These are phyloP conservation scores for Catamblyrhynchus diadema DNA, from an alignment of 2,797 vertebrate genomes.

Conservation along the genomic window DNA sequence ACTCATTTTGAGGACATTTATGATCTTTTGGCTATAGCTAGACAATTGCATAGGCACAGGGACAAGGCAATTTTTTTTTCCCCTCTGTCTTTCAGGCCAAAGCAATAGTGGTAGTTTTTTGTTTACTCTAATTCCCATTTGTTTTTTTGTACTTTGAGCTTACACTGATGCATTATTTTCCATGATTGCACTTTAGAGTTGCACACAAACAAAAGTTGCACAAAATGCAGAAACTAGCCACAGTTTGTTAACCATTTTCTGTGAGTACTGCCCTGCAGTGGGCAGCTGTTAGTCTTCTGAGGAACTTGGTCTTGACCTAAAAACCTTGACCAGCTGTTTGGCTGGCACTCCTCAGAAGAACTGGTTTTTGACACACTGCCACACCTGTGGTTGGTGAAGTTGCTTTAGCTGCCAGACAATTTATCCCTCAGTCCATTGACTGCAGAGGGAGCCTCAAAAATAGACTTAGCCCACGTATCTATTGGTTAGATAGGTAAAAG, in stretches of 20 bases:
- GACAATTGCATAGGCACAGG: background rate
- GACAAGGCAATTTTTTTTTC: background rate
- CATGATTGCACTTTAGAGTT: background rate
- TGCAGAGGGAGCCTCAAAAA: background rate
- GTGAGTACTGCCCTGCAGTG: background rate
- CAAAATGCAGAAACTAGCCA: background rate
- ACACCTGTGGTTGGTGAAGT: background rate
- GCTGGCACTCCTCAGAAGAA: background rate
- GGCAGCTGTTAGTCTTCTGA: background rate
- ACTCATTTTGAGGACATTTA: background rate
- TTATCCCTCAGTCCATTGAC: background rate
- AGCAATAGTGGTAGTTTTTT: background rate
- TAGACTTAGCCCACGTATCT: background rate
- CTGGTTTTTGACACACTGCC: background rate
- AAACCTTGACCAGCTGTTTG: background rate
- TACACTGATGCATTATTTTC: background rate
- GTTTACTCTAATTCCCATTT: background rate
- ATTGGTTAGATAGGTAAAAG: background rate
- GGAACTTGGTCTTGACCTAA: background rate
- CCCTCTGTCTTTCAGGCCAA: background rate
- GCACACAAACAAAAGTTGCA: background rate
- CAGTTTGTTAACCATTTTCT: background rate
- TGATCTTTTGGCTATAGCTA: background rate
- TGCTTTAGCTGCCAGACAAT: background rate
- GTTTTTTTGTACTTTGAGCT: background rate